These are phyloP conservation scores for Ciconia maguari DNA, from an alignment of 2,113 vertebrate species.

Conservation along the genomic window DNA sequence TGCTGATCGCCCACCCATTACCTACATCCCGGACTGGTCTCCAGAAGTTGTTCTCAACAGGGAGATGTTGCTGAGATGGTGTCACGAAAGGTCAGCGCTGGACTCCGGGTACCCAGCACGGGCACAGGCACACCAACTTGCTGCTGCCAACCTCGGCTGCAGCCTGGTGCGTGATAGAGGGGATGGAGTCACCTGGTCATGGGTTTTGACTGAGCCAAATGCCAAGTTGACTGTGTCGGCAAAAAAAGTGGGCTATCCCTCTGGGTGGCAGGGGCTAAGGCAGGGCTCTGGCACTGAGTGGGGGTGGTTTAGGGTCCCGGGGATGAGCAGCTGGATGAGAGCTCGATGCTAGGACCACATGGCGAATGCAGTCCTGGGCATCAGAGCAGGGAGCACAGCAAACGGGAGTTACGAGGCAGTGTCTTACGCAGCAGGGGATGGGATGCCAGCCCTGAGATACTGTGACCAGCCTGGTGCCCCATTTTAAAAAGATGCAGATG, in stretches of 20 bases:
- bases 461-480: background rate
- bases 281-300: background rate
- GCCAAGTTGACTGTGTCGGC: background rate
- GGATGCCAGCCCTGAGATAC: background rate
- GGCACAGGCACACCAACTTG: rapidly evolving
- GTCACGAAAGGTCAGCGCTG: background rate
- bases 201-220: background rate
- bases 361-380: background rate
- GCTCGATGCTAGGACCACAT: background rate
- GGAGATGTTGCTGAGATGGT: background rate
- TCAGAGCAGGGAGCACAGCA: background rate
- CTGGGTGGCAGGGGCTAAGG: background rate
- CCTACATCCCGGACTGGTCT: background rate
- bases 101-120: background rate
- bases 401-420: background rate
- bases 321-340: background rate
- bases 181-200: background rate
- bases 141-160: background rate
- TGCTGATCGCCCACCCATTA: background rate
- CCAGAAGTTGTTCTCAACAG: background rate
- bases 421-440: background rate
- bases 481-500: background rate
- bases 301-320: background rate
- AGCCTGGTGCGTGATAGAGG: rapidly evolving
- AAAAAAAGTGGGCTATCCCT: background rate